Conservation (phyloP, 64 coral and sea anemone genomes). For the Pocillopora verrucosa region DNA sequence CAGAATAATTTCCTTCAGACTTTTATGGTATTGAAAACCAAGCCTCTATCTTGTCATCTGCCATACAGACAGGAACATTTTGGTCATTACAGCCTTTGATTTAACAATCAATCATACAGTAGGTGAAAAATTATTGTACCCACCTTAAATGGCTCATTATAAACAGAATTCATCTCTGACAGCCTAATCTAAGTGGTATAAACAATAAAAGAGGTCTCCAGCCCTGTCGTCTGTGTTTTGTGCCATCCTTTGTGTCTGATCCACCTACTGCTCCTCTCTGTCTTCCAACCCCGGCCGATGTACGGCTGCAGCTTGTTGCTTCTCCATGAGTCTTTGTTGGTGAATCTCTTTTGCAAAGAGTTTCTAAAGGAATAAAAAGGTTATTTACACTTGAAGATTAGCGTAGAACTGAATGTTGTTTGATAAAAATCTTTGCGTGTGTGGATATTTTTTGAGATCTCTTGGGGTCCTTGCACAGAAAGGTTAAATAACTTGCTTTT, state of each 20-base stretch:
- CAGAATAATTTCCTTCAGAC: too few relatives aligned
- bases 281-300: slow-evolving; percentile 43
- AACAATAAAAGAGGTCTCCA: slow-evolving; percentile 95
- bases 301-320: slow-evolving; percentile 56
- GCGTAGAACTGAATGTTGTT: too few relatives aligned
- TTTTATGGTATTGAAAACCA: too few relatives aligned
- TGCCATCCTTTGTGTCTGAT: slow-evolving; percentile 2
- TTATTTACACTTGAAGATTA: background rate
- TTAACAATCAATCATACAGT: too few relatives aligned
- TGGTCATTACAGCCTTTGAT: too few relatives aligned
- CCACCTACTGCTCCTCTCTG: background rate
- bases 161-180: slow-evolving; percentile 91
- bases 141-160: slow-evolving; percentile 93
- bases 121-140: too few relatives aligned
- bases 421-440: background rate
- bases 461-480: too few relatives aligned
- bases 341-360: slow-evolving; percentile 62
- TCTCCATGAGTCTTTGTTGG: slow-evolving; percentile 50
- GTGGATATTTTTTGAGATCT: too few relatives aligned
- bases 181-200: slow-evolving; percentile 90
- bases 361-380: slow-evolving; percentile 44
- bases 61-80: too few relatives aligned
- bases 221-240: slow-evolving; percentile 18
- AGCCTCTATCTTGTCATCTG: too few relatives aligned
- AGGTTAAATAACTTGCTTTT: too few relatives aligned